These are phyloP conservation scores for Zaprionus nigranus DNA, from an alignment of 1,140 invertebrate genomes.

Conservation along the genomic window DNA sequence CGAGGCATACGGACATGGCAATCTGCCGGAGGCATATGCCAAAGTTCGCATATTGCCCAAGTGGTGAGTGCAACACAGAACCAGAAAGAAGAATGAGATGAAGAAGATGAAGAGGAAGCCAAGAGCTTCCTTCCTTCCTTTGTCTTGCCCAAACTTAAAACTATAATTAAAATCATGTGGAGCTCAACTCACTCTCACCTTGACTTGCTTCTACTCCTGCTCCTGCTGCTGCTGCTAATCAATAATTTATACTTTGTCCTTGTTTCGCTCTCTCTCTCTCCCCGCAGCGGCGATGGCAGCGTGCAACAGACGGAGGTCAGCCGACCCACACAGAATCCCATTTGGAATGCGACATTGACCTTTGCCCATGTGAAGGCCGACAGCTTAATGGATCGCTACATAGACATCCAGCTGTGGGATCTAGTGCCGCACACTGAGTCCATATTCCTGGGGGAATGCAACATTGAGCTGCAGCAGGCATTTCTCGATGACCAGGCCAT, in stretches of 20 bases:
- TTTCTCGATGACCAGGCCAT: slow-evolving; percentile 93
- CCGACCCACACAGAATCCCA: slow-evolving; percentile 92
- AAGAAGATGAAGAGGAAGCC: neutral
- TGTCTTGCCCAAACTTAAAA: neutral
- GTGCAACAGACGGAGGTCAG: slow-evolving; percentile 92
- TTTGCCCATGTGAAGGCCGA: slow-evolving; percentile 91
- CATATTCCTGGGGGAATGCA: slow-evolving; percentile 93
- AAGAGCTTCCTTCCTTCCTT: neutral
- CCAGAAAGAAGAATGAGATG: too few relatives aligned
- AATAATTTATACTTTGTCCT: neutral
- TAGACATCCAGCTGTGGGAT: slow-evolving; percentile 96
- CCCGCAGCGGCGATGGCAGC: slow-evolving; percentile 88
- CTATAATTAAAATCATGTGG: slow-evolving; percentile 1
- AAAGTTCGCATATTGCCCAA: slow-evolving; percentile 91
- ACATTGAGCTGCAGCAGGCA: slow-evolving; percentile 90
- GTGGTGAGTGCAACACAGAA: slow-evolving; percentile 86
- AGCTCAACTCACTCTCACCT: neutral
- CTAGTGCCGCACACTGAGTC: slow-evolving; percentile 91
- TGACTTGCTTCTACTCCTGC: too few relatives aligned
- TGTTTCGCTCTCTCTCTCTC: slow-evolving; percentile 1
- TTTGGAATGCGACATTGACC: slow-evolving; percentile 95
- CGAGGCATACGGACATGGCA: slow-evolving; percentile 90
- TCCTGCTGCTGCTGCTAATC: neutral
- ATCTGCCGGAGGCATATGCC: slow-evolving; percentile 92
- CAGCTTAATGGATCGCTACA: slow-evolving; percentile 90